Evolutionary conservation across 2,888 invertebrate species (phyloP).

Genomic region (Limenitis camilla): DNA sequence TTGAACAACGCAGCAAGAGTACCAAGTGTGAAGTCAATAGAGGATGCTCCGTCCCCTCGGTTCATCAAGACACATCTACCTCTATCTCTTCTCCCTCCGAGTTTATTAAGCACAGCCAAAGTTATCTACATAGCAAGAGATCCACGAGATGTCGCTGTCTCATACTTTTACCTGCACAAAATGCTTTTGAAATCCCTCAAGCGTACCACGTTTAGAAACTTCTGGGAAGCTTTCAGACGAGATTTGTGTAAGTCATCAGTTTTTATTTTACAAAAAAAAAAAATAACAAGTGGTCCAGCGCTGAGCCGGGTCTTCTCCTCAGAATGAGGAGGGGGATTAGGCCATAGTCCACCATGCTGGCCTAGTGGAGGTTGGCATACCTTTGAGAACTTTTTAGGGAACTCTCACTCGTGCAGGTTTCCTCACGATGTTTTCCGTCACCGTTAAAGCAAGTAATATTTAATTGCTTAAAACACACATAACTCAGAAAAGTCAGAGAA

Average conservation of each 20-base stretch:
- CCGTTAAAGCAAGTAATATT: too few species aligned
- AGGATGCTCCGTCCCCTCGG: slow-evolving; percentile 62
- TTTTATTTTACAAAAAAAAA: not conserved
- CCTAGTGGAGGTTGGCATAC: too few species aligned
- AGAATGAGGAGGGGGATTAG: too few species aligned
- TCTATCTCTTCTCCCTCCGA: slow-evolving; percentile 73
- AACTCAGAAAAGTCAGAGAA: too few species aligned
- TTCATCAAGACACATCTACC: slow-evolving; percentile 80
- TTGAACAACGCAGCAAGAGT: slow-evolving; percentile 44
- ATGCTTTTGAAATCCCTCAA: slow-evolving; percentile 68
- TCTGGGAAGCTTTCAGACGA: slow-evolving; percentile 76
- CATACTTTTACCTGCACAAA: slow-evolving; percentile 79
- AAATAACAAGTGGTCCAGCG: too few species aligned
- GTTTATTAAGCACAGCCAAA: slow-evolving; percentile 60
- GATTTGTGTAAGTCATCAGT: slow-evolving; percentile 69
- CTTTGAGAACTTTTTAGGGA: too few species aligned
- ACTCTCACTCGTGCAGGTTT: too few species aligned
- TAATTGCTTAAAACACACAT: too few species aligned
- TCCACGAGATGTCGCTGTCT: slow-evolving; percentile 81
- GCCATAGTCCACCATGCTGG: too few species aligned
- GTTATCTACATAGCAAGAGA: slow-evolving; percentile 82
- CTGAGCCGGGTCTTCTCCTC: too few species aligned
- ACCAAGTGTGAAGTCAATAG: slow-evolving; percentile 53
- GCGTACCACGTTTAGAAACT: slow-evolving; percentile 69
- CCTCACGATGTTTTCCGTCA: too few species aligned